Base-by-base conservation (phyloP, 2,113 vertebrate genomes). In the Indicator maculatus region DNA sequence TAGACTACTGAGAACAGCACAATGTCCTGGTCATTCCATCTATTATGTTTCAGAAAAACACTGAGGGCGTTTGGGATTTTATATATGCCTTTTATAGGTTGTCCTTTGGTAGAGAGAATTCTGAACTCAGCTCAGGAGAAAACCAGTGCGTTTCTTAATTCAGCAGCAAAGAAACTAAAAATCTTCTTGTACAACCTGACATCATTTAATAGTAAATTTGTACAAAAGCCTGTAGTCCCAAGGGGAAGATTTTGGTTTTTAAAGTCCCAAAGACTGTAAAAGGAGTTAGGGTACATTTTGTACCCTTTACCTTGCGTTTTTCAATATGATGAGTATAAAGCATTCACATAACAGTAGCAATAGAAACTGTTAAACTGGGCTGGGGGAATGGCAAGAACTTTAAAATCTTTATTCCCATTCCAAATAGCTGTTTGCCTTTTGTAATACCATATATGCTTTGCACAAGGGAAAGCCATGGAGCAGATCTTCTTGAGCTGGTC, bases 21-120 rank as follows among this genome's bases (percentile, higher is more conserved):
- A 93, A 58, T 95, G 76, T 83, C 65, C n/a, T 83, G 84, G 45
- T 41, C 73, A 91, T 77, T 95, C 59, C 16, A 65, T 79, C 76
- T 91, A 56, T 85, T 94, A 90, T 84, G 28, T 86, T 89, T 95
- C 72, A 77, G 72, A 78, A 97, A 95, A 96, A 30, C 53, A 66
- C 66, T 83, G 27, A 76, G 36, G 39, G 82, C 20, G 45, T 80
- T 28, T 63, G 36, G 23, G 56, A 79, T 58, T 86, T 85, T 52
- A 1, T 85, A 72, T 75, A 11, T 74, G 9, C 26, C 30, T 89
- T 81, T 79, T 23, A 4, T 21, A 61, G 31, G 36, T 28, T 41
- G 16, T 47, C 44, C 83, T 73, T 67, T 11, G 14, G 26, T n/a
- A 79, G 33, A 39, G 17, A 93, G 10, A 45, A 55, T 67, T 88